Conservation (phyloP, 2,113 vertebrate genomes). For the Nothoprocta pentlandii region DNA sequence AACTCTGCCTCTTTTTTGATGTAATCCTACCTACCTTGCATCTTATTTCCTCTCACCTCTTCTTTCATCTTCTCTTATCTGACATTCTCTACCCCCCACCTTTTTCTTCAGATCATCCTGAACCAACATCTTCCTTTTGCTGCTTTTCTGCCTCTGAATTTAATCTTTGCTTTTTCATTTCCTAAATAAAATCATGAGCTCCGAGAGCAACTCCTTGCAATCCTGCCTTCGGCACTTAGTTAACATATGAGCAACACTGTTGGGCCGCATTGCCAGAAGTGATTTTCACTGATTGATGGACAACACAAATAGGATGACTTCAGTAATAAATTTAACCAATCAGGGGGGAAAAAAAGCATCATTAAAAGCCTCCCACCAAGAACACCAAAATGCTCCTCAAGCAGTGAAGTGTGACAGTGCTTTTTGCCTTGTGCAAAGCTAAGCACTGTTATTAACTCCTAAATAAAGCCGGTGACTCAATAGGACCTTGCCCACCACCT, state of each 20-base stretch:
- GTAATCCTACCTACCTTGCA: not conserved
- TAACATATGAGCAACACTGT: not conserved
- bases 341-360: not conserved
- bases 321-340: not conserved
- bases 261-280: not conserved
- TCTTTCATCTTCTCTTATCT: not conserved
- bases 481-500: not conserved
- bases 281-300: not conserved
- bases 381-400: not conserved
- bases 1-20: slow-evolving; percentile 3
- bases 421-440: not conserved
- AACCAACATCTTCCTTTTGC: not conserved
- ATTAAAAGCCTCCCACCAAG: not conserved
- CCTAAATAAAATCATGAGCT: not conserved
- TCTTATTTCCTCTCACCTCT: not conserved
- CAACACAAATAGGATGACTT: not conserved
- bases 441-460: not conserved
- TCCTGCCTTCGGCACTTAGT: not conserved
- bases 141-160: not conserved
- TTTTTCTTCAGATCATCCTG: not conserved
- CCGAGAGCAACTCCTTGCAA: not conserved
- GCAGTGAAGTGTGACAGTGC: not conserved
- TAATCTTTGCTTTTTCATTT: not conserved
- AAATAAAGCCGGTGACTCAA: not conserved
- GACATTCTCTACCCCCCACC: not conserved